These are phyloP conservation scores for Drosophila malerkotliana DNA, from an alignment of 1,140 invertebrate genomes.

Conservation along the genomic window DNA sequence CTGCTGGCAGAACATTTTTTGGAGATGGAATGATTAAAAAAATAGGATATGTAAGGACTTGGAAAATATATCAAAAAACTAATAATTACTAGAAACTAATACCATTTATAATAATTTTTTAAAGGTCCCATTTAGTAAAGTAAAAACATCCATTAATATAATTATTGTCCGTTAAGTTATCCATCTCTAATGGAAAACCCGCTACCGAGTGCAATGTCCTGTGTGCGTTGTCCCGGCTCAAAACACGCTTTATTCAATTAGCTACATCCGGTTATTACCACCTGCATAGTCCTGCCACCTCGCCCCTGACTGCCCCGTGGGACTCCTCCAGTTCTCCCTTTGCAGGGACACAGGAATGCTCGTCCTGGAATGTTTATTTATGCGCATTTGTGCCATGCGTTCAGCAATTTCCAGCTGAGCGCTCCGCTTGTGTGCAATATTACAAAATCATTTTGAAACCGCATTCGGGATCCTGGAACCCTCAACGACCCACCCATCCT, in stretches of 20 bases:
- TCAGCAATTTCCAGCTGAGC: conserved; percentile 76
- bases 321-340: conserved; percentile 22
- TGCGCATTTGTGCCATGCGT: conserved; percentile 56
- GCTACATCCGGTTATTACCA: conserved; percentile 81
- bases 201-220: conserved; percentile 30
- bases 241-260: conserved; percentile 79
- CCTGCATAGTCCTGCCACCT: conserved; percentile 46
- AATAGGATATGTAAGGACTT: too few relatives aligned
- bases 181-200: background rate
- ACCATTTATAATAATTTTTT: too few relatives aligned
- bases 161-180: background rate
- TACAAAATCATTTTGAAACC: conserved; percentile 79
- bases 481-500: background rate
- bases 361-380: conserved; percentile 66
- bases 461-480: conserved; percentile 34
- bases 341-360: conserved; percentile 43
- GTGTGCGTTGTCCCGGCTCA: conserved; percentile 58
- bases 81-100: too few relatives aligned
- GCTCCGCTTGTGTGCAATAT: conserved; percentile 71
- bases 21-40: background rate
- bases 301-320: conserved; percentile 9
- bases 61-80: too few relatives aligned
- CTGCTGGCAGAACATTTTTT: background rate
- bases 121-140: background rate
- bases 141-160: background rate